Evolutionary conservation across 2,888 invertebrate genomes (phyloP).

Genomic region (Mythimna lalbum): DNA sequence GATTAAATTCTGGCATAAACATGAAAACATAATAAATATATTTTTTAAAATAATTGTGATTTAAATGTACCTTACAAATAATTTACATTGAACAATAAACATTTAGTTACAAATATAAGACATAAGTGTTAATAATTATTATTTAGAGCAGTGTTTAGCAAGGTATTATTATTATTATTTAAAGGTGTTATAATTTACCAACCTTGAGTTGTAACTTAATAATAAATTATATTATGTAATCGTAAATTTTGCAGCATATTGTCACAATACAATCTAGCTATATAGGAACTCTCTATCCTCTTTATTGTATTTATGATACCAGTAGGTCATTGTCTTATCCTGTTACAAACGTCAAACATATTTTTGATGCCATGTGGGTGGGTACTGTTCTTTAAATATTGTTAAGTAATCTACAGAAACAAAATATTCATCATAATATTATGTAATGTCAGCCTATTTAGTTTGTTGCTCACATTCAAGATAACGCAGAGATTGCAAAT

Average conservation of each 20-base stretch:
- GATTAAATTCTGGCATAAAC: conserved; percentile 5
- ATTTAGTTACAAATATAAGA: conserved; percentile 21
- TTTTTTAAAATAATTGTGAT: conserved; percentile 26
- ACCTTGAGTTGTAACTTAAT: conserved; percentile 37
- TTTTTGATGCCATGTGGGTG: not conserved
- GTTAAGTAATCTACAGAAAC: not conserved
- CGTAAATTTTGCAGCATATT: conserved; percentile 12
- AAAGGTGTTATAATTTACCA: conserved; percentile 9
- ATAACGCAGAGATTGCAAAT: conserved; percentile 11
- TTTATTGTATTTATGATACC: not conserved
- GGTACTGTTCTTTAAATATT: not conserved
- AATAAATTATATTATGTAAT: conserved; percentile 12
- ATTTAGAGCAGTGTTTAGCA: conserved; percentile 15
- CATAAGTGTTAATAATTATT: conserved; percentile 39
- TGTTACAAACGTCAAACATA: too few relatives aligned
- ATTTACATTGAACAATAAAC: conserved; percentile 20
- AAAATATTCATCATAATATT: not conserved
- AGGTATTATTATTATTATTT: conserved; percentile 11
- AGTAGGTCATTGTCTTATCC: not conserved
- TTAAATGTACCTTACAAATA: conserved; percentile 28
- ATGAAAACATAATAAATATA: conserved; percentile 7
- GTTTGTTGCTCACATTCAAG: not conserved
- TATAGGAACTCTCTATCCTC: not conserved
- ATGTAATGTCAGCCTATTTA: not conserved
- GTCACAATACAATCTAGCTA: conserved; percentile 6